Conservation (phyloP, 2,797 vertebrate genomes). For the Pseudochaenichthys georgianus region DNA sequence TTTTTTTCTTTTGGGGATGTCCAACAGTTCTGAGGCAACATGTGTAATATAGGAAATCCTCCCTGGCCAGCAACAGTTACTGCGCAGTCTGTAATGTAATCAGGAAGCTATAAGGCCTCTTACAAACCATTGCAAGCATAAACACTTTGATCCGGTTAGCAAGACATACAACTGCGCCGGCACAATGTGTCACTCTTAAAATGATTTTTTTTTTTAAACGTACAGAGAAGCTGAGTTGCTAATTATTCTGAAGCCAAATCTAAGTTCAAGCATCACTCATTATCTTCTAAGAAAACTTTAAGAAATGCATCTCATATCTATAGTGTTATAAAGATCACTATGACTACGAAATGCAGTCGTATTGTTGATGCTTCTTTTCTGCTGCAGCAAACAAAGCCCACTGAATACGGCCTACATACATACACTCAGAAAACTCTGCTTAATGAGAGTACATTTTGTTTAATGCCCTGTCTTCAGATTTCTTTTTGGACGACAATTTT, state of each 20-base stretch:
- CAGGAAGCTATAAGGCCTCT: conserved; percentile 23
- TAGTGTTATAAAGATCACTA: background rate
- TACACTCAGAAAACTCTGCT: background rate
- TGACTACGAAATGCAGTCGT: background rate
- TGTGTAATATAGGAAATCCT: conserved; percentile 27
- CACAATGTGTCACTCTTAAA: conserved; percentile 1
- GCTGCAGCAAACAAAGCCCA: conserved; percentile 19
- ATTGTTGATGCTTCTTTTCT: background rate
- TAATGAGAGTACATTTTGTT: conserved; percentile 30
- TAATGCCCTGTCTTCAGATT: conserved; percentile 4
- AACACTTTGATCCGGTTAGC: conserved; percentile 13
- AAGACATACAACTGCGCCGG: conserved; percentile 8
- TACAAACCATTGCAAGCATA: background rate
- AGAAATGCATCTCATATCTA: background rate
- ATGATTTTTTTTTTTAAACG: background rate
- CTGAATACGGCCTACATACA: background rate
- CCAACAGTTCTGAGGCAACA: conserved; percentile 33
- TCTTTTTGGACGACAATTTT: too few relatives aligned
- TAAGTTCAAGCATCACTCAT: conserved; percentile 1
- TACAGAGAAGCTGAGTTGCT: background rate
- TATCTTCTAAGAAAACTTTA: background rate
- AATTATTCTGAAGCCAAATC: conserved; percentile 5
- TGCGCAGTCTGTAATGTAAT: conserved; percentile 38
- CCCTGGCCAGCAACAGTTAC: background rate
- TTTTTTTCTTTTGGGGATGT: conserved; percentile 29